Evolutionary conservation across 2,113 vertebrate species (phyloP), one percentile per base, ranked within the genome.

Genomic region (Riparia riparia): DNA sequence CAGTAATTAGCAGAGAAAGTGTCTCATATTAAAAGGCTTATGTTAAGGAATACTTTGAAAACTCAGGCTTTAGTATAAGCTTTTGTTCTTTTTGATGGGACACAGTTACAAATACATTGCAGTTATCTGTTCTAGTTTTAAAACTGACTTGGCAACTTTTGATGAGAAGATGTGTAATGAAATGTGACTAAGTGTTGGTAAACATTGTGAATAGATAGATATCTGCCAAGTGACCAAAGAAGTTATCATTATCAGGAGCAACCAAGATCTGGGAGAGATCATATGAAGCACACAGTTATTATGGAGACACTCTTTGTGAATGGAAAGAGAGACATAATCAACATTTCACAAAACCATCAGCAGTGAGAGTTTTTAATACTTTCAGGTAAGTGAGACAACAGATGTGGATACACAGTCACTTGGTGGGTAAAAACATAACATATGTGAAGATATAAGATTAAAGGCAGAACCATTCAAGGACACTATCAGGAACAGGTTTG

Each of bases 251-350:
- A 74, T 10, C 44, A 39, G 18, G 15, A 78, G 45, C 0, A 7
- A 60, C 7, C 20, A 56, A 60, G 31, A 60, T 51, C 21, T 42
- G 57, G 18, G 31, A 89, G 16, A 5, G 10, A 19, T 58, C 24
- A n/a, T 14, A 44, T 1, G 3, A 31, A 70, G 7, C 0, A 2
- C 7, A 20, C 3, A 51, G 49, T 34, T 61, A n/a, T 44, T 49
- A 20, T 11, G 24, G 25, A 85, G 14, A 28, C 2, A 18, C 7
- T 37, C 16, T 60, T 39, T 44, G 19, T 34, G 42, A 61, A 28
- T 7, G 7, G n/a, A 41, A 57, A 53, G 17, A 64, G 17, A 34
- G 12, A 20, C 14, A 10, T 37, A 49, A 54, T 16, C 13, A 31
- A 24, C 32, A 11, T 80, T 66, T 89, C 44, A 76, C 28, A 16